Conservation (phyloP, 2,113 vertebrate genomes). For the Clarias macrocephalus region DNA sequence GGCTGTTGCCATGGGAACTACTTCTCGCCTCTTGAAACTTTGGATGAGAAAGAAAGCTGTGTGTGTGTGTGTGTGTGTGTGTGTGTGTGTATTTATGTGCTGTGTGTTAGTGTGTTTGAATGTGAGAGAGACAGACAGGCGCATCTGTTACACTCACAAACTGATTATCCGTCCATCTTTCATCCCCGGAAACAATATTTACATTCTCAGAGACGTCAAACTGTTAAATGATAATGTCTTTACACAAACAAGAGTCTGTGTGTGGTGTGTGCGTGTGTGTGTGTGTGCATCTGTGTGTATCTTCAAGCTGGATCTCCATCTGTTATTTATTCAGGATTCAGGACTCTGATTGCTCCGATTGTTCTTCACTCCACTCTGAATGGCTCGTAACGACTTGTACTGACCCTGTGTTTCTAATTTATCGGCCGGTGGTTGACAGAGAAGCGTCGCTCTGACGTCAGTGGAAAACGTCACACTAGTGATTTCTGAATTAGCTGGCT, state of each 20-base stretch:
- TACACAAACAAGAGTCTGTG: neutral
- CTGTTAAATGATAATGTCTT: neutral
- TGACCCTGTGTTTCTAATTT: too few species aligned
- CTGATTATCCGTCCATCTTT: neutral
- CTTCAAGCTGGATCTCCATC: neutral
- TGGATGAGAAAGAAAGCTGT: constrained; percentile 19
- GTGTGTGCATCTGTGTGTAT: neutral
- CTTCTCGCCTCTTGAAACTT: constrained; percentile 33
- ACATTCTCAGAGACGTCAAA: neutral
- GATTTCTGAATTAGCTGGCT: too few species aligned
- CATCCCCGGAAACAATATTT: neutral
- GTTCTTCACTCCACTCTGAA: too few species aligned
- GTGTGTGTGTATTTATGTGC: neutral
- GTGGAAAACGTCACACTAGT: too few species aligned
- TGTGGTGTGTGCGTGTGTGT: neutral
- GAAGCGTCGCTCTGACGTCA: too few species aligned
- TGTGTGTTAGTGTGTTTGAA: neutral
- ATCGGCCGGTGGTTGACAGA: too few species aligned
- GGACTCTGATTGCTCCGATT: neutral
- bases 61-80: neutral
- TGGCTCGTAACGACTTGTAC: too few species aligned
- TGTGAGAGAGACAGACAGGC: neutral
- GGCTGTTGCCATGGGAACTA: constrained; percentile 51
- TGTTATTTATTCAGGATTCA: neutral
- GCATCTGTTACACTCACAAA: constrained; percentile 20